Evolutionary conservation across 2,113 vertebrate genomes (phyloP).

Genomic region (Phyllopteryx taeniolatus): DNA sequence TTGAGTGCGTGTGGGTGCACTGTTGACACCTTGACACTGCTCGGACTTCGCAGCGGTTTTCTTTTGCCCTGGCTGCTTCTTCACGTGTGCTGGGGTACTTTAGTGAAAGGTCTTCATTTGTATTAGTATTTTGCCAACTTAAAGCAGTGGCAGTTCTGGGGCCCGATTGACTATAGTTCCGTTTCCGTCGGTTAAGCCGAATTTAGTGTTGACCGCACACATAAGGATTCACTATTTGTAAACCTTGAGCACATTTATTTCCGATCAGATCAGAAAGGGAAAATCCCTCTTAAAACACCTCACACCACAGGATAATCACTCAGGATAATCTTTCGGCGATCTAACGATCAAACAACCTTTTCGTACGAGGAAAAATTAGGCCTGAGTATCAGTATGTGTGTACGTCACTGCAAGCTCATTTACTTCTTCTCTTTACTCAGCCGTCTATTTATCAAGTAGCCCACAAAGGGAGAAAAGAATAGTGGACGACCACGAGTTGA

Average conservation of each 20-base stretch:
- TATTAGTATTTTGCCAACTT: not conserved
- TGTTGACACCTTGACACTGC: slow-evolving; percentile 37
- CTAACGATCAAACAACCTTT: not conserved
- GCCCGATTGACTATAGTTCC: no score
- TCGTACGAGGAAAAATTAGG: no score
- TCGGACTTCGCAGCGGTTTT: slow-evolving; percentile 17
- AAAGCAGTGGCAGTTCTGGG: no score
- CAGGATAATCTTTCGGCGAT: not conserved
- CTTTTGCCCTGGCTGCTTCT: slow-evolving; percentile 3
- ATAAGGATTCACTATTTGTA: no score
- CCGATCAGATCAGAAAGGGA: no score
- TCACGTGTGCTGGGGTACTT: not conserved
- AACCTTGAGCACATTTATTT: no score
- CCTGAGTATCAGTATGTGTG: not conserved
- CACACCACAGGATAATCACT: not conserved
- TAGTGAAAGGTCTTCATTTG: not conserved
- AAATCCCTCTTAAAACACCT: not conserved
- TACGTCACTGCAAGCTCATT: not conserved
- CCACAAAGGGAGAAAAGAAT: not conserved
- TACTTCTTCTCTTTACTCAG: not conserved
- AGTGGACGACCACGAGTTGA: slow-evolving; percentile 19
- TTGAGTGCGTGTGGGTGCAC: slow-evolving; percentile 6
- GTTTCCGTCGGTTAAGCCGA: no score
- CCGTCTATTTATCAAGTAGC: not conserved
- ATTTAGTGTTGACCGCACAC: no score